Conservation (phyloP, 2,888 invertebrate species). For the Drosophila pseudotalamancana region DNA sequence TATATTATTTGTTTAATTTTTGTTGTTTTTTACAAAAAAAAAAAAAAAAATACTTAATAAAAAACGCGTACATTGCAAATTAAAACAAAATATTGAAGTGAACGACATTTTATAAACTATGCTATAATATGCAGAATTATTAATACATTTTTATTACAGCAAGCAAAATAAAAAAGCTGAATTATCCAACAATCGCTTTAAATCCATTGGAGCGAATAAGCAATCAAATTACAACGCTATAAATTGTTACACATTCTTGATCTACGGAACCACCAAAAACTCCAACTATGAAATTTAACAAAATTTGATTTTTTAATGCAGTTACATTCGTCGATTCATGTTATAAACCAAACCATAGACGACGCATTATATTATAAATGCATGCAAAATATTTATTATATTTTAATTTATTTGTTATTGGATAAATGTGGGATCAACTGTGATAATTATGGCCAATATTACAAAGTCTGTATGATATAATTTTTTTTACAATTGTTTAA, state of each 20-base stretch:
- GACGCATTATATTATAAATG: neutral
- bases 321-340: neutral
- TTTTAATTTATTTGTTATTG: neutral
- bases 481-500: neutral
- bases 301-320: neutral
- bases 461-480: too few relatives aligned
- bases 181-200: constrained; percentile 12
- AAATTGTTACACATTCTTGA: constrained; percentile 14
- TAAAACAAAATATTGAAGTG: constrained; percentile 31
- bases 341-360: neutral
- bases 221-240: constrained; percentile 9
- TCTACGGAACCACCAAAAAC: constrained; percentile 19
- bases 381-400: neutral
- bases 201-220: constrained; percentile 25
- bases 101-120: constrained; percentile 37
- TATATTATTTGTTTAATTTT: constrained; percentile 69
- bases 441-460: neutral
- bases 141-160: constrained; percentile 55
- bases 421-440: neutral
- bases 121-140: constrained; percentile 40
- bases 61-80: constrained; percentile 34
- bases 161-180: constrained; percentile 22
- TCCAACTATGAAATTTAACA: neutral
- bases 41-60: constrained; percentile 57
- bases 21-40: too few relatives aligned